Conservation (phyloP, 2,113 vertebrate species). For the Ptilorrhoa leucosticta region DNA sequence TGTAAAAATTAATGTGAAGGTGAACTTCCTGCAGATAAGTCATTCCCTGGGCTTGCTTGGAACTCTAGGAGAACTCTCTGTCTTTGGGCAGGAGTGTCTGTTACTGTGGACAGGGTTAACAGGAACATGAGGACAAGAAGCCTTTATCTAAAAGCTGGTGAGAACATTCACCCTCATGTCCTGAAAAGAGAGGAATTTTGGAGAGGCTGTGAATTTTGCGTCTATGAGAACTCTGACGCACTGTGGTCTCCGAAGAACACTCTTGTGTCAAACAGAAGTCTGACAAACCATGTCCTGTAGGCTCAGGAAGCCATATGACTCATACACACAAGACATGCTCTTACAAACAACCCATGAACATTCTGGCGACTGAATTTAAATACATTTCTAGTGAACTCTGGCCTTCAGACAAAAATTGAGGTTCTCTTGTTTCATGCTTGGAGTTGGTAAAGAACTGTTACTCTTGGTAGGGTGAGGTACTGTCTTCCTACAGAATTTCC, state of each 20-base stretch:
- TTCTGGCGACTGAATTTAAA: not conserved
- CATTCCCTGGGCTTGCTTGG: not conserved
- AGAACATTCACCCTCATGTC: not conserved
- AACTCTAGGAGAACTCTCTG: not conserved
- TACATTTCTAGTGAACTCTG: not conserved
- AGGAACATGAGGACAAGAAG: not conserved
- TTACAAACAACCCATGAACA: not conserved
- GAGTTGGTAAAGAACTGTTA: not conserved
- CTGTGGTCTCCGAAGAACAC: not conserved
- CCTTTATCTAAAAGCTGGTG: not conserved
- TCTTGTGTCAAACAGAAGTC: not conserved
- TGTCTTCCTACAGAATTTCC: not conserved
- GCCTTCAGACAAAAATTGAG: not conserved
- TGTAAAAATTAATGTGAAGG: not conserved
- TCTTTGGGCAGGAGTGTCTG: not conserved
- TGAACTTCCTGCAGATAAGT: not conserved
- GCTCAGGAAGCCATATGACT: slow-evolving; percentile 8
- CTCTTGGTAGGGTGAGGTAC: not conserved
- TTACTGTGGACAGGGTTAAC: not conserved
- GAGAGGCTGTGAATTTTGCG: not conserved
- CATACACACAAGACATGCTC: not conserved
- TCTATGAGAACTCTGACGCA: not conserved
- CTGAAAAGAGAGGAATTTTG: not conserved
- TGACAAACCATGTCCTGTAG: slow-evolving; percentile 8
- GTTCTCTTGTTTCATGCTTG: not conserved